phyloP scores from a whole-genome alignment of 2,888 invertebrate species.

The Rhyacophila evoluta region DNA sequence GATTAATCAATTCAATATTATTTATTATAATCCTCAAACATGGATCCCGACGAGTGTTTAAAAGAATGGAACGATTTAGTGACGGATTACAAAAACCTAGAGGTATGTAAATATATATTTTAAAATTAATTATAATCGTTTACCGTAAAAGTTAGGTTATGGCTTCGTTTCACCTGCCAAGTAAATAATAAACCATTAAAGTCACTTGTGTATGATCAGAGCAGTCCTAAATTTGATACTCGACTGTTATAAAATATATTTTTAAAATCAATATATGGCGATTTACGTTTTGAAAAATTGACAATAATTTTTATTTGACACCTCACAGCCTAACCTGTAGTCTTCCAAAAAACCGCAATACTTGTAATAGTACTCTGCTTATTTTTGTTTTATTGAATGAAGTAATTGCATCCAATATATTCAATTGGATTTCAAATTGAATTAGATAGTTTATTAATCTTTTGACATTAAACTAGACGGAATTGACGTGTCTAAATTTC shows the following conservation, averaged over 20 bases:
- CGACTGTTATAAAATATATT: not conserved
- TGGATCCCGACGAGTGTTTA: slow-evolving; percentile 74
- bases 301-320: too few species aligned
- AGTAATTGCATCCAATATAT: too few species aligned
- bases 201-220: not conserved
- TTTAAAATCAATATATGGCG: not conserved
- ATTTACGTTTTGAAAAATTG: not conserved
- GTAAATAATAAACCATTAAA: not conserved
- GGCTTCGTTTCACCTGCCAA: not conserved
- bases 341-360: not conserved
- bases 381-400: too few species aligned
- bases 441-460: too few species aligned
- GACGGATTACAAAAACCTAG: slow-evolving; percentile 82
- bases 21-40: slow-evolving; percentile 55
- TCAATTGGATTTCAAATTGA: too few species aligned
- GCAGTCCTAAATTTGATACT: not conserved
- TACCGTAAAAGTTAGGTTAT: slow-evolving; percentile 53
- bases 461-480: too few species aligned
- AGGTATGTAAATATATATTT: slow-evolving; percentile 70
- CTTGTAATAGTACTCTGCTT: too few species aligned
- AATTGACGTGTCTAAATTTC: too few species aligned
- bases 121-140: slow-evolving; percentile 40
- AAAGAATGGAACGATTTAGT: slow-evolving; percentile 86
- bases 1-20: slow-evolving; percentile 13
- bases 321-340: not conserved